Conservation (phyloP, 2,888 invertebrate species). For the Macaria notata region DNA sequence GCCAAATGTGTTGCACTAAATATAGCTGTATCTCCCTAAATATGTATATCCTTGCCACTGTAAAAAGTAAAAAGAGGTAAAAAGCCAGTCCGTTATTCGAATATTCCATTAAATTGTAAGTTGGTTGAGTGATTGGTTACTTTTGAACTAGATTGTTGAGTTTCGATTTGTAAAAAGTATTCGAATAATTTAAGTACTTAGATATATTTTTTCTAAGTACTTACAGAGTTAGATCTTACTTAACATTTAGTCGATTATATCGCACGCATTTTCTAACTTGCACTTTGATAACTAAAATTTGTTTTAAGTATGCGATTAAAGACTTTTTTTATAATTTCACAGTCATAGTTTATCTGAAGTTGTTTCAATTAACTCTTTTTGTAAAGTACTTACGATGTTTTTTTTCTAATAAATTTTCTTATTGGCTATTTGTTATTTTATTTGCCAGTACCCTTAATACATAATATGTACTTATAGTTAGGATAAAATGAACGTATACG, state of each 20-base stretch:
- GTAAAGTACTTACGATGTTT: slow-evolving; percentile 73
- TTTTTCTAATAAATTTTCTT: slow-evolving; percentile 65
- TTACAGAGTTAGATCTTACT: slow-evolving; percentile 20
- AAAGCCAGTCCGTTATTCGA: slow-evolving; percentile 40
- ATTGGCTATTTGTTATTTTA: slow-evolving; percentile 47
- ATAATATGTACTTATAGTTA: too few relatives aligned
- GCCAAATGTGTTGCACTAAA: slow-evolving; percentile 3
- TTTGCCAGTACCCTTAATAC: background rate
- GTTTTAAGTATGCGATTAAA: slow-evolving; percentile 35
- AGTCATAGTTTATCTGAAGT: slow-evolving; percentile 44
- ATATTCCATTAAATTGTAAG: slow-evolving; percentile 50
- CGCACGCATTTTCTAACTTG: slow-evolving; percentile 20
- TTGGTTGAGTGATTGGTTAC: slow-evolving; percentile 35
- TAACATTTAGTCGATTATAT: slow-evolving; percentile 18
- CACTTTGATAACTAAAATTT: slow-evolving; percentile 32
- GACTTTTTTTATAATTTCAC: slow-evolving; percentile 44
- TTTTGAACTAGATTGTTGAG: slow-evolving; percentile 37
- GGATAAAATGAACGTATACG: too few relatives aligned
- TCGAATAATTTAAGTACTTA: slow-evolving; percentile 15
- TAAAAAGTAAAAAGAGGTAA: too few relatives aligned
- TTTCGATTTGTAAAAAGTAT: slow-evolving; percentile 27
- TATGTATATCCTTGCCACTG: too few relatives aligned
- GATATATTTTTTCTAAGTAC: slow-evolving; percentile 14
- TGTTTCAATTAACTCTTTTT: slow-evolving; percentile 55
- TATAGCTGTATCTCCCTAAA: too few relatives aligned